Evolutionary conservation across 2,797 vertebrate species (phyloP), one percentile per base, ranked within the genome.

Genomic region (Florisuga fusca): DNA sequence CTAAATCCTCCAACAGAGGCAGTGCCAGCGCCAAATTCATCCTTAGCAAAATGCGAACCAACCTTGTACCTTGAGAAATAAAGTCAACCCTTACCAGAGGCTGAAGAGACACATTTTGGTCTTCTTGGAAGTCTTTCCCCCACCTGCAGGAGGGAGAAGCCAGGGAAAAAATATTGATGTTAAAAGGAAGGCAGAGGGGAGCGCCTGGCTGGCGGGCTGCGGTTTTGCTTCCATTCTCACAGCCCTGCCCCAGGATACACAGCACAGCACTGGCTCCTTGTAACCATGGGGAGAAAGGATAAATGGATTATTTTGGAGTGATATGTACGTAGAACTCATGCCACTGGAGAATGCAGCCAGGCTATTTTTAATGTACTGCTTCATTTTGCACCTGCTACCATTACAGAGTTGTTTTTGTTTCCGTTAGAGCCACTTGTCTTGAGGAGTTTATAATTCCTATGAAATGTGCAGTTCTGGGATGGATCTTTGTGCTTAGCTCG

Each of bases 351-450:
- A 93, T 79, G 87, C 50, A 82, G 80, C 71, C 74, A 71, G 91
- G 67, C 95, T 96, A 95, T 94, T 95, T 96, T 96, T 95, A 94
- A 97, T 93, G 80, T 81, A 36, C 82, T 86, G 81, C 87, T 95
- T 96, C 89, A 94, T 92, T 94, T 94, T 94, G 91, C 95, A 97
- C 94, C 96, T 97, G 96, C 95, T 96, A 82, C 92, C 82, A 93
- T 95, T 94, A 92, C 94, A 89, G 82, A 63, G 48, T 71, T 96
- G 94, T 21, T 92, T 94, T 93, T 93, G 66, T 94, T 97, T 92
- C 91, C 91, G 76, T 82, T 84, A 93, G 69, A 91, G 41, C 76
- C 92, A 89, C 94, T 95, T 91, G 82, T 94, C 89, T 92, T 91
- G 76, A 93, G 66, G 38, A 95, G 92, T 90, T 95, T 88, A 75